phyloP scores from a whole-genome alignment of 2,888 invertebrate species.

The Oscheius sp. region DNA sequence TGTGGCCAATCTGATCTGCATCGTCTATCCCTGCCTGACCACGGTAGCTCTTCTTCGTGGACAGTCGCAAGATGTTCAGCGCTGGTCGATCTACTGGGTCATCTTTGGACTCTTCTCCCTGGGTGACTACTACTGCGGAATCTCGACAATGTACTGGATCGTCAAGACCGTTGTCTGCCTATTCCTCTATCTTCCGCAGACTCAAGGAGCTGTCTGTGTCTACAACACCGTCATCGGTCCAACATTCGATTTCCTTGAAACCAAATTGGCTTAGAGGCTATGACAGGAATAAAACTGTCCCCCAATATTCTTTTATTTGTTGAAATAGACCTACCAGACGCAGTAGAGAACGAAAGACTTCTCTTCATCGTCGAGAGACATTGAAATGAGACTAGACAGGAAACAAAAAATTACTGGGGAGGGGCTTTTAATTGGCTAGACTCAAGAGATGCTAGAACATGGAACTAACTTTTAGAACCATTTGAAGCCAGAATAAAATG shows the following conservation, averaged over 20 bases:
- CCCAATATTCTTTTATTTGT: too few relatives aligned
- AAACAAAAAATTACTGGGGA: too few relatives aligned
- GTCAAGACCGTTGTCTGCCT: not conserved
- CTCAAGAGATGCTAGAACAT: too few relatives aligned
- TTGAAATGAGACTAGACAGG: too few relatives aligned
- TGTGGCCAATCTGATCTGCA: conserved; percentile 10
- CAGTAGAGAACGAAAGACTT: too few relatives aligned
- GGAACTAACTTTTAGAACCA: too few relatives aligned
- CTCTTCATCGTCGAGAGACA: too few relatives aligned
- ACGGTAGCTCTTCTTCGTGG: not conserved
- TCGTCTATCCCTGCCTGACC: conserved; percentile 1
- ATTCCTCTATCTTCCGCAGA: conserved; percentile 16
- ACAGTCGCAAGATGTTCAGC: not conserved
- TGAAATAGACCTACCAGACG: too few relatives aligned
- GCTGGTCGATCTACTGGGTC: conserved; percentile 3
- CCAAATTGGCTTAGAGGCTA: conserved; percentile 7
- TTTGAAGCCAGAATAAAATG: too few relatives aligned
- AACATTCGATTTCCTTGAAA: not conserved
- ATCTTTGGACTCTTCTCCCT: conserved; percentile 5
- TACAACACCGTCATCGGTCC: not conserved
- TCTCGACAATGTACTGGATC: not conserved
- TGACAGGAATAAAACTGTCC: too few relatives aligned
- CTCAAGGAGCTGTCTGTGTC: conserved; percentile 5
- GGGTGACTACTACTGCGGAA: conserved; percentile 2
- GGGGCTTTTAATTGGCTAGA: too few relatives aligned